phyloP scores from a whole-genome alignment of 2,113 vertebrate species.

The Isurus oxyrinchus region DNA sequence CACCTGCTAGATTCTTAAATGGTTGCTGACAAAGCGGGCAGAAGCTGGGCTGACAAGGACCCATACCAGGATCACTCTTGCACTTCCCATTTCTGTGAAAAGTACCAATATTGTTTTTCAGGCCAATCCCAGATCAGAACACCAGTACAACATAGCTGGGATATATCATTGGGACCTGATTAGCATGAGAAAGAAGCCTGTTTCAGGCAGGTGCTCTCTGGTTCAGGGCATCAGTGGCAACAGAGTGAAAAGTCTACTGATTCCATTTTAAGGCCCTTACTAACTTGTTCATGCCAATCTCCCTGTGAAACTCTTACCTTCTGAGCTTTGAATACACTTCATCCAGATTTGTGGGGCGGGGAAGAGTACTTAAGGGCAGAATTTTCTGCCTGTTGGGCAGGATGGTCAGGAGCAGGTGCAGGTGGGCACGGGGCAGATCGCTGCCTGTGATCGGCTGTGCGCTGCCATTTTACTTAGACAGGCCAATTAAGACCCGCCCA shows the following conservation, averaged over 20 bases:
- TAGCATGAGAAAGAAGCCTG: background rate
- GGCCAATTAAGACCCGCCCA: too few species aligned
- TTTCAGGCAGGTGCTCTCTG: background rate
- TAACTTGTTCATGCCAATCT: background rate
- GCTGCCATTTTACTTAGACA: too few species aligned
- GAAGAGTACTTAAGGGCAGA: too few species aligned
- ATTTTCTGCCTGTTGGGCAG: too few species aligned
- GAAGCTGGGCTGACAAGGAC: background rate
- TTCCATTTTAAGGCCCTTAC: background rate
- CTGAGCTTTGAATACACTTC: too few species aligned
- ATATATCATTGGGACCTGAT: background rate
- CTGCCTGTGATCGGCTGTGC: too few species aligned
- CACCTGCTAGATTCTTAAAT: background rate
- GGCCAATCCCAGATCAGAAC: background rate
- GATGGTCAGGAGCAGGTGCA: too few species aligned
- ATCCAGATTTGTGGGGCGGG: too few species aligned
- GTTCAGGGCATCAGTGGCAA: background rate
- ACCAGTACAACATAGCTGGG: background rate
- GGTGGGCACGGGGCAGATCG: too few species aligned
- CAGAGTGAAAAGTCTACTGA: background rate
- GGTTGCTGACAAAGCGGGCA: background rate
- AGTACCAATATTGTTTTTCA: background rate
- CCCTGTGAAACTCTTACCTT: too few species aligned
- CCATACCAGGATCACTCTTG: background rate
- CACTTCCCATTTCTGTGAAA: background rate